These are phyloP conservation scores for Falco concolor DNA, from an alignment of 2,797 vertebrate species.

Conservation along the genomic window DNA sequence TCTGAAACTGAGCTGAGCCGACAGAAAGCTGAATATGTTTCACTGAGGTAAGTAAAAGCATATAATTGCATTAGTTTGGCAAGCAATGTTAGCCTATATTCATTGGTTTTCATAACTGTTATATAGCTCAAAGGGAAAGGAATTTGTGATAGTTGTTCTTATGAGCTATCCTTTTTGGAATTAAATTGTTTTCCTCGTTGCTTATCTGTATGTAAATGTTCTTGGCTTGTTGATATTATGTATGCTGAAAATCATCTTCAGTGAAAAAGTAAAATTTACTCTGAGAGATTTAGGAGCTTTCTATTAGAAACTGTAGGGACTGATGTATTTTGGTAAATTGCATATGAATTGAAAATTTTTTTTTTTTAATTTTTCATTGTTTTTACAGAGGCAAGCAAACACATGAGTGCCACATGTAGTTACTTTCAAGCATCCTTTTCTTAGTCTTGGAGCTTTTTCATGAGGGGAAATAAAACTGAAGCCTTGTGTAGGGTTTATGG, in stretches of 20 bases:
- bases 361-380: background rate
- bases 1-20: constrained; percentile 73
- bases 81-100: background rate
- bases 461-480: background rate
- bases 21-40: constrained; percentile 74
- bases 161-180: background rate
- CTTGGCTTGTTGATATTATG: background rate
- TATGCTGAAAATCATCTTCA: background rate
- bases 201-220: background rate
- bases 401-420: fast-evolving
- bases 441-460: background rate
- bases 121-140: background rate
- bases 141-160: background rate
- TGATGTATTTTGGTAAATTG: background rate
- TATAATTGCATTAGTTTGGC: background rate
- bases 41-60: constrained; percentile 72
- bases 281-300: background rate
- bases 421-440: background rate
- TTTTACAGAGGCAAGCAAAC: background rate
- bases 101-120: background rate
- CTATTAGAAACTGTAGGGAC: background rate
- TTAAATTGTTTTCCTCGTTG: background rate
- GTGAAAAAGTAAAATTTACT: background rate
- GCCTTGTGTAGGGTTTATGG: background rate
- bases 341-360: background rate